Percentiles rank a stretch among this genome's conserved stretches.
phyloP scores from a whole-genome alignment of 2,888 invertebrate genomes.

The Carabus problematicus region DNA sequence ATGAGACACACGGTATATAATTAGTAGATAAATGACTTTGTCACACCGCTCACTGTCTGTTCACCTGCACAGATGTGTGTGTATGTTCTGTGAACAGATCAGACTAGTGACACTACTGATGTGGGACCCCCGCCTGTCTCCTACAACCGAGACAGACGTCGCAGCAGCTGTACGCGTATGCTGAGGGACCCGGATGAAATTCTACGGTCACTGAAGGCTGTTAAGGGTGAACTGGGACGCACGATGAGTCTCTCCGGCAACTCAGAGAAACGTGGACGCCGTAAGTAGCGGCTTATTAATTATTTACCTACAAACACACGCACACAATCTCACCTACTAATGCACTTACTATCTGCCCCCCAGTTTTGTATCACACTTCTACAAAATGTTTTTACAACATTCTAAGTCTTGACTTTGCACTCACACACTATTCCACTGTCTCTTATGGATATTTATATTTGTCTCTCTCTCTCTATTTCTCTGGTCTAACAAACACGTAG shows the following conservation, averaged over 20 bases:
- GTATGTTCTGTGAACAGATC: constrained; percentile 3
- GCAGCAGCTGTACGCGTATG: constrained; percentile 79
- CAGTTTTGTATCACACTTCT: neutral
- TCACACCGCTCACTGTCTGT: too few relatives aligned
- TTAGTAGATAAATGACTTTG: too few relatives aligned
- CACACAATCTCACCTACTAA: neutral
- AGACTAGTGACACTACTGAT: constrained; percentile 52
- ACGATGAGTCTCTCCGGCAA: constrained; percentile 81
- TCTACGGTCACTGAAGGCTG: constrained; percentile 79
- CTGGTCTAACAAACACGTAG: too few relatives aligned
- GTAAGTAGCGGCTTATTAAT: constrained; percentile 63
- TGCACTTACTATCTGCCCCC: neutral
- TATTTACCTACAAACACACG: neutral
- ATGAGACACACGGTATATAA: too few relatives aligned
- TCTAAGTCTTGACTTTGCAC: too few relatives aligned
- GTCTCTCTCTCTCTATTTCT: too few relatives aligned
- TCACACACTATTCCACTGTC: too few relatives aligned
- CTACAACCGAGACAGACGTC: constrained; percentile 74
- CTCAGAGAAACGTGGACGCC: constrained; percentile 67
- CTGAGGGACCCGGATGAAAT: constrained; percentile 84
- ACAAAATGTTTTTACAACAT: too few relatives aligned
- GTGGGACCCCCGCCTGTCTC: constrained; percentile 63
- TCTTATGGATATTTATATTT: too few relatives aligned
- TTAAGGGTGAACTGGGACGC: constrained; percentile 81
- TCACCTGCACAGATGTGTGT: constrained; percentile 4